These are phyloP conservation scores for Nestor notabilis DNA, from an alignment of 2,113 vertebrate genomes.

Conservation along the genomic window DNA sequence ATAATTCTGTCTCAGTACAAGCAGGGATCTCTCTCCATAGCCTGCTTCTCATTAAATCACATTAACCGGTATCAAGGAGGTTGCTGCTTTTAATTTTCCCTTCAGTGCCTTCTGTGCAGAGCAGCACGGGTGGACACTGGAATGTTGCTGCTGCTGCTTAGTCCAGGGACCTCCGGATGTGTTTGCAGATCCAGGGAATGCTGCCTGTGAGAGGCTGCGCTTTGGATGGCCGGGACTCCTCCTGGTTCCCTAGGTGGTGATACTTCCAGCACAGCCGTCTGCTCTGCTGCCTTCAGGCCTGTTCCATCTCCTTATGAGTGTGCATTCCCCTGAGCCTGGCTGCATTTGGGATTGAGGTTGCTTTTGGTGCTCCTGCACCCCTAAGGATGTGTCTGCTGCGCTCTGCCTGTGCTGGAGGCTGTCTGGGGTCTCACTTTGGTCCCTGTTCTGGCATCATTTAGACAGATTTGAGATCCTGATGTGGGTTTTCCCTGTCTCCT, in stretches of 20 bases:
- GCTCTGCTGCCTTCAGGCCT: background rate
- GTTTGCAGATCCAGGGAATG: background rate
- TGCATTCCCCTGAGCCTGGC: background rate
- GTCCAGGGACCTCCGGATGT: background rate
- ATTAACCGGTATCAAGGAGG: accelerated
- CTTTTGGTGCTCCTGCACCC: accelerated
- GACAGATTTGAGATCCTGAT: accelerated
- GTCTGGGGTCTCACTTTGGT: background rate
- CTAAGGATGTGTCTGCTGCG: accelerated
- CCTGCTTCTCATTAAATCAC: background rate
- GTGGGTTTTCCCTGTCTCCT: background rate
- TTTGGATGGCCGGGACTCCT: accelerated
- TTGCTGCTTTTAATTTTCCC: background rate
- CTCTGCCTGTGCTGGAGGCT: background rate
- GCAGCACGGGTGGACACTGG: accelerated
- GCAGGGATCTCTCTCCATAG: background rate
- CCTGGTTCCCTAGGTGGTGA: accelerated
- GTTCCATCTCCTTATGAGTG: accelerated
- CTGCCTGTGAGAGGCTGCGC: accelerated
- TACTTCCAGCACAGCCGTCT: accelerated
- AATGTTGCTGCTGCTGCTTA: background rate
- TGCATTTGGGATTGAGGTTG: accelerated
- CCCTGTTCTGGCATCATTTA: accelerated
- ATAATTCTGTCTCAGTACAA: background rate
- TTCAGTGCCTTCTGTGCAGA: background rate